Percentiles rank a stretch among this genome's conserved stretches.
phyloP scores from a whole-genome alignment of 2,888 invertebrate genomes.

The Agrypnus murinus region DNA sequence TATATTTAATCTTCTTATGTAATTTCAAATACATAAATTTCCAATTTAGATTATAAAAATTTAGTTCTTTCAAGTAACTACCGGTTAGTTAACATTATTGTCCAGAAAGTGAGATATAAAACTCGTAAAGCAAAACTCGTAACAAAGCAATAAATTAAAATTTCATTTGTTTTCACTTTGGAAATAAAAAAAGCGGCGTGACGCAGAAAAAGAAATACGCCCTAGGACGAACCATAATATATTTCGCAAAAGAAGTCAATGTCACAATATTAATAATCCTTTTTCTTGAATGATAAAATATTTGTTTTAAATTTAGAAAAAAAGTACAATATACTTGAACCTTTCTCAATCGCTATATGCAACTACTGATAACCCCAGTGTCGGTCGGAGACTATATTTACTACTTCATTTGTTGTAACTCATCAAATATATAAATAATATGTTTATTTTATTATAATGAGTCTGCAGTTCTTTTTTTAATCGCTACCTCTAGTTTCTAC shows the following conservation, averaged over 20 bases:
- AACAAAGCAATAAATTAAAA: no score
- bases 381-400: slow-evolving; percentile 22
- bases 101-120: slow-evolving; percentile 2
- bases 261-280: not conserved
- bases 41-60: not conserved
- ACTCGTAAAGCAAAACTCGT: no score
- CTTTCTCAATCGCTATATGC: slow-evolving; percentile 26
- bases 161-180: no score
- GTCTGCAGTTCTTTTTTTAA: not conserved
- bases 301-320: not conserved
- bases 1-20: no score
- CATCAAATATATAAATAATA: slow-evolving; percentile 8
- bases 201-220: no score
- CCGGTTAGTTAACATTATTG: slow-evolving; percentile 6
- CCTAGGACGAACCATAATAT: no score
- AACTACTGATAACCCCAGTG: slow-evolving; percentile 29
- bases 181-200: no score
- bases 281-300: no score
- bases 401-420: slow-evolving; percentile 25
- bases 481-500: not conserved
- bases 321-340: slow-evolving; percentile 38
- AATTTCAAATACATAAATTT: not conserved
- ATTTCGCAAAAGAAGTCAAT: slow-evolving; percentile 1
- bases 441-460: slow-evolving; percentile 18
- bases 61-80: not conserved